Evolutionary conservation across 2,797 vertebrate genomes (phyloP), one percentile per base, ranked within the genome.

Genomic region (Enteromius trimaculatus): DNA sequence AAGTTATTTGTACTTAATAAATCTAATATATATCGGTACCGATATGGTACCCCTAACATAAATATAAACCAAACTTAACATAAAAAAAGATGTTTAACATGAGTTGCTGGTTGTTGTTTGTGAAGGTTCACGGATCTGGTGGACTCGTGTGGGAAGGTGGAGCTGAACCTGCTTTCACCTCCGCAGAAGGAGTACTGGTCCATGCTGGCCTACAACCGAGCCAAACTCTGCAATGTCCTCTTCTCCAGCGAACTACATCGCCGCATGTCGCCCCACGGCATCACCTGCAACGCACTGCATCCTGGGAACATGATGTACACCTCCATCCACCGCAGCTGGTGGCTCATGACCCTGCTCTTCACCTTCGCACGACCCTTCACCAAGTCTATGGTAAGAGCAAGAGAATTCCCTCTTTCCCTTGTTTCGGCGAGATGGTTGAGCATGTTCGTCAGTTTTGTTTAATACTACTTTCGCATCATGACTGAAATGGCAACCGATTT

Each of bases 231-330:
- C 91, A 99, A 97, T 84, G 86, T 99, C 85, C 95, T 99, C 14
- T 97, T 99, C 93, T 98, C 97, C 92, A 96, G 89, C 0, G 97
- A 99, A 94, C 95, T 99, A 49, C 94, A 99, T 88, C 96, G 96
- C 0, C 98, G 96, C 72, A 95, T 99, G 21, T 96, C 96, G 0
- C 94, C 96, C 0, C 89, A 94, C 0, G 97, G 97, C 7, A 94
- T 99, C 90, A 96, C 95, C 0, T 96, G 93, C 23, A 99, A 98
- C 1, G 93, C 96, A 0, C 70, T 99, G 89, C 98, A 99, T 86
- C 98, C 98, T 79, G 98, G 98, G 85, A 99, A 98, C 89, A 95
- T 99, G 96, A 97, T 99, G 91, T 99, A 97, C 87, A 97, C 98
- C 1, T 95, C 95, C 82, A 60, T 99, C 51, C 97, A 98, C 89